These are phyloP conservation scores for Heliconius congener DNA, from an alignment of 1,140 invertebrate species.

Conservation along the genomic window DNA sequence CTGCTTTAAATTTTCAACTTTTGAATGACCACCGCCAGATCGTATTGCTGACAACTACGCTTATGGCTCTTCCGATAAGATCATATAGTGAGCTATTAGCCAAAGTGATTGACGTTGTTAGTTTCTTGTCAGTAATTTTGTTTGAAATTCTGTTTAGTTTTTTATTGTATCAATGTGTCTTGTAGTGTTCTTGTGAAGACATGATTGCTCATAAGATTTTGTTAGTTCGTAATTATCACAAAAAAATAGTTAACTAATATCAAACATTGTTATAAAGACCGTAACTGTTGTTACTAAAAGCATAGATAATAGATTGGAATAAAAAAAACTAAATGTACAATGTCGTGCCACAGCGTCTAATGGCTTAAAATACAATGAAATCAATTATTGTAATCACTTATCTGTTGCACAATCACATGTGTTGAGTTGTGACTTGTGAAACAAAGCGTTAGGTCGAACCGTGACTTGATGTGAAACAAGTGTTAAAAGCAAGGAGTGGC, in stretches of 20 bases:
- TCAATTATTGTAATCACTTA: constrained; percentile 45
- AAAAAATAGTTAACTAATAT: neutral
- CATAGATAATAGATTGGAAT: neutral
- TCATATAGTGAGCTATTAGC: constrained; percentile 74
- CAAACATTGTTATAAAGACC: neutral
- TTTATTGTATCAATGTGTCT: constrained; percentile 46
- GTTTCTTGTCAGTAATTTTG: constrained; percentile 78
- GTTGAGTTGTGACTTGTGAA: constrained; percentile 54
- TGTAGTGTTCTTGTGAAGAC: constrained; percentile 14
- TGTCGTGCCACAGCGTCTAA: constrained; percentile 18
- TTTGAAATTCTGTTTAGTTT: constrained; percentile 71
- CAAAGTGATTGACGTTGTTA: constrained; percentile 76
- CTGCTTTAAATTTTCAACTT: constrained; percentile 67
- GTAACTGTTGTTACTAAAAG: constrained; percentile 10
- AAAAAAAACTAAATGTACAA: constrained; percentile 13
- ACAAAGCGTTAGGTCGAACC: constrained; percentile 49
- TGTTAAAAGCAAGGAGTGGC: constrained; percentile 45
- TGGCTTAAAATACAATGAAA: constrained; percentile 40
- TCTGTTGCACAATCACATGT: constrained; percentile 42
- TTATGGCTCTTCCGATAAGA: constrained; percentile 68
- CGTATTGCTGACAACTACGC: constrained; percentile 68
- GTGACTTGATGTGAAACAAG: constrained; percentile 47
- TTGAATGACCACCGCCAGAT: constrained; percentile 60
- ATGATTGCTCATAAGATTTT: constrained; percentile 31
- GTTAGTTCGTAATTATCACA: constrained; percentile 20